Conservation (phyloP, 64 coral and sea anemone genomes). For the Stichodactyla mertensii region DNA sequence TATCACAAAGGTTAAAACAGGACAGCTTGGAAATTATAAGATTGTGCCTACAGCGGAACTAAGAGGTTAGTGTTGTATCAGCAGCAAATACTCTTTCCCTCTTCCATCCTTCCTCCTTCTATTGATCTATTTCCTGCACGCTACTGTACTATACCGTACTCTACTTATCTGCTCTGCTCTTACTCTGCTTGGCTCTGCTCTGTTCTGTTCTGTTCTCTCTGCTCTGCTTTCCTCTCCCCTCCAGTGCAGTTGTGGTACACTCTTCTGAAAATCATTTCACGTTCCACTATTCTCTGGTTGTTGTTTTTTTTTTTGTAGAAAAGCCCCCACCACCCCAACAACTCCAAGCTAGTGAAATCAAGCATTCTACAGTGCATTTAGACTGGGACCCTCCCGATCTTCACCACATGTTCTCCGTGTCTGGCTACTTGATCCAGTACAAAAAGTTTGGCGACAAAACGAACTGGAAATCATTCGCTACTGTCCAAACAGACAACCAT, state of each 20-base stretch:
- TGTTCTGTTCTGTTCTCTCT: neutral
- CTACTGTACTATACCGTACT: too few species aligned
- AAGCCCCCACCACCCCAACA: conserved; percentile 60
- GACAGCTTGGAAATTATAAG: conserved; percentile 55
- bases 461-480: conserved; percentile 38
- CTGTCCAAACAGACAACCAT: conserved; percentile 43
- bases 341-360: conserved; percentile 39
- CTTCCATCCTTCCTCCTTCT: too few species aligned
- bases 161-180: too few species aligned
- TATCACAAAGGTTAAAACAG: conserved; percentile 38
- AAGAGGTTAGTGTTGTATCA: neutral
- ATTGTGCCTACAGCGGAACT: conserved; percentile 37
- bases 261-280: neutral
- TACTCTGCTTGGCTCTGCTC: neutral
- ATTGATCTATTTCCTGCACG: too few species aligned
- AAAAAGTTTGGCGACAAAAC: conserved; percentile 37
- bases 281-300: neutral
- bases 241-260: too few species aligned
- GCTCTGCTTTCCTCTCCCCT: neutral
- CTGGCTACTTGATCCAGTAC: conserved; percentile 53
- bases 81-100: too few species aligned
- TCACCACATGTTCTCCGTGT: conserved; percentile 49
- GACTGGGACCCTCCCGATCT: conserved; percentile 65
- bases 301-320: conserved; percentile 50
- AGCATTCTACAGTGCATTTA: conserved; percentile 37